Conservation (phyloP, 35 echinoderm and acorn worm genomes). For the Ophiothrix spiculata region DNA sequence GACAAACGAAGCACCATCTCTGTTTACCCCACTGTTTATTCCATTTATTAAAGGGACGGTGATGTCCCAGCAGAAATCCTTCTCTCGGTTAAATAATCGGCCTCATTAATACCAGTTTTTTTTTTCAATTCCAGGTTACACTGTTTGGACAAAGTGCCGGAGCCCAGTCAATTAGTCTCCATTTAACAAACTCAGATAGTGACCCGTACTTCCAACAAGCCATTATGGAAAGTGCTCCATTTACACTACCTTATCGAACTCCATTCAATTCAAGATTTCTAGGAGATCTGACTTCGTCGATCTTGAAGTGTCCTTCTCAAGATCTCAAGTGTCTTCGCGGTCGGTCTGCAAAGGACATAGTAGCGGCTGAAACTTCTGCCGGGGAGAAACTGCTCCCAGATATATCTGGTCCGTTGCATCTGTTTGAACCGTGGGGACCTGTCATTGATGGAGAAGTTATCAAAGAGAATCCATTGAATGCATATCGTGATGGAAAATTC, state of each 20-base stretch:
- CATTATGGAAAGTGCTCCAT: neutral
- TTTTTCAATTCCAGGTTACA: too few relatives aligned
- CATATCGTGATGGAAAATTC: neutral
- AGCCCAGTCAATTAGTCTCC: neutral
- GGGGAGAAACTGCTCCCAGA: neutral
- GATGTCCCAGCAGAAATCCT: too few relatives aligned
- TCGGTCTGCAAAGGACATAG: neutral
- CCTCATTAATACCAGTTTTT: too few relatives aligned
- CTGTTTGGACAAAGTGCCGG: neutral
- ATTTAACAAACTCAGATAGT: neutral
- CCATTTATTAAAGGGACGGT: too few relatives aligned
- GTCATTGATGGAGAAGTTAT: neutral
- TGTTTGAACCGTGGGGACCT: neutral
- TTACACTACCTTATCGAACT: neutral
- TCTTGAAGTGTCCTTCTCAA: neutral
- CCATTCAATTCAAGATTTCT: neutral
- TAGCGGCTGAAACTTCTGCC: too few relatives aligned
- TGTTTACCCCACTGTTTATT: too few relatives aligned
- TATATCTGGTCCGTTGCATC: neutral
- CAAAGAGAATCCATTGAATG: neutral
- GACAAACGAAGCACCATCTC: too few relatives aligned
- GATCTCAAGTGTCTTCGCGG: neutral
- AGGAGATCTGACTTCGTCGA: neutral
- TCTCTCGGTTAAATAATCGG: too few relatives aligned
- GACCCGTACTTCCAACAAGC: neutral